These are phyloP conservation scores for Petrocephalus zakoni DNA, from an alignment of 2,113 vertebrate species.

Conservation along the genomic window DNA sequence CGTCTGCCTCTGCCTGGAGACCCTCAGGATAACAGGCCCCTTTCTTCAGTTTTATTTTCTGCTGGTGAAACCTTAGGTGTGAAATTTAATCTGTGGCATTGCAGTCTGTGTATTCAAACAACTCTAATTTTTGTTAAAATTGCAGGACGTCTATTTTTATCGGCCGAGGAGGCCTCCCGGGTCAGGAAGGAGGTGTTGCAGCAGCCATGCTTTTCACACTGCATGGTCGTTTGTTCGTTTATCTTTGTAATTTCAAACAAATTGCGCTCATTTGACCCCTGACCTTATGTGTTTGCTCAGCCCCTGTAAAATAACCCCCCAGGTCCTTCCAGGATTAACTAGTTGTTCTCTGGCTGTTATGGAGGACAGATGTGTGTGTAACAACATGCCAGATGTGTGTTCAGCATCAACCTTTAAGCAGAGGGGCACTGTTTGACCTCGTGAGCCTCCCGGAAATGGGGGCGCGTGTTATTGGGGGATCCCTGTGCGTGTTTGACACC, in stretches of 20 bases:
- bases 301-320: neutral
- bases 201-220: conserved; percentile 25
- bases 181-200: conserved; percentile 31
- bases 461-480: neutral
- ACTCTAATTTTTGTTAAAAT: conserved; percentile 28
- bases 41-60: neutral
- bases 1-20: neutral
- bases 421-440: conserved; percentile 6
- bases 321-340: neutral
- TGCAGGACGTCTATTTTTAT: conserved; percentile 21
- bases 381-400: conserved; percentile 43
- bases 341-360: neutral
- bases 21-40: neutral
- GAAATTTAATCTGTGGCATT: neutral
- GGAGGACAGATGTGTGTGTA: neutral
- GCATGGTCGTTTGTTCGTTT: neutral
- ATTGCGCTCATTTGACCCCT: neutral
- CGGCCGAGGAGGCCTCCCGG: conserved; percentile 24
- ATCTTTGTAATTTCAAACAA: neutral
- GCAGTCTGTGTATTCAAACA: neutral
- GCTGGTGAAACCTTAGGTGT: neutral
- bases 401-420: conserved; percentile 3
- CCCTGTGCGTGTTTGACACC: neutral
- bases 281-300: neutral
- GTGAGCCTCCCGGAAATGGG: neutral